Base-by-base conservation (phyloP, 2,797 vertebrate species). In the Eospalax fontanierii region DNA sequence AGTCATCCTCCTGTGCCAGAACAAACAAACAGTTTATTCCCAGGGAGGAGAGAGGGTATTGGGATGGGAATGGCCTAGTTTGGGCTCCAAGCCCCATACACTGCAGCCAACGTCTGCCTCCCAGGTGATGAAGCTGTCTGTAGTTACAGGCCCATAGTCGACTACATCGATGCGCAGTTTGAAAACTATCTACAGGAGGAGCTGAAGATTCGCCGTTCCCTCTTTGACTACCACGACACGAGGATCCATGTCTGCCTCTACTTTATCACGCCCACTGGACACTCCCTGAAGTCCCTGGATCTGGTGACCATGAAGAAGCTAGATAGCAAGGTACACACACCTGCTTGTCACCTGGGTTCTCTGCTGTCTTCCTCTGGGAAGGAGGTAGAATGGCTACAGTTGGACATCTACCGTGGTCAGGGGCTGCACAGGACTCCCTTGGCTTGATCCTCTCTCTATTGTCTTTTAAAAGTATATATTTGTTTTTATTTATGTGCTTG, bases 101-200 rank as follows among this genome's bases (percentile, higher is more conserved):
- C 79, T 1, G 4, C 1, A 6, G 73, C 83, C 30, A 43, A 59
- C 19, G 22, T 61, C 84, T 16, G 92, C 85, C 96, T 95, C 87
- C 87, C 46, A n/a, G 73, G 95, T 98, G 98, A 99, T 90, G 91
- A 98, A 94, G 93, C 92, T 93, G 96, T 98, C 97, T 98, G 94
- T 99, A 99, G 99, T 98, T 99, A 99, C 99, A 99, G 99, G 98
- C 99, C 99, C 33, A 99, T 99, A 0, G 99, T 99, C n/a, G 99
- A 99, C 98, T 99, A 99, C 98, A 99, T 99, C 97, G 99, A 99
- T 88, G 99, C 99, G 82, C 99, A 99, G 98, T 99, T 99, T 98
- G 99, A 99, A 98, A 99, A 99, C 97, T 99, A 99, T 97, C 98
- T 99, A 26, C 99, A 99, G 98, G 99, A 99, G 68, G 99, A 99